Evolutionary conservation across 1,140 invertebrate species (phyloP).

Genomic region (Protaetia brevitarsis): DNA sequence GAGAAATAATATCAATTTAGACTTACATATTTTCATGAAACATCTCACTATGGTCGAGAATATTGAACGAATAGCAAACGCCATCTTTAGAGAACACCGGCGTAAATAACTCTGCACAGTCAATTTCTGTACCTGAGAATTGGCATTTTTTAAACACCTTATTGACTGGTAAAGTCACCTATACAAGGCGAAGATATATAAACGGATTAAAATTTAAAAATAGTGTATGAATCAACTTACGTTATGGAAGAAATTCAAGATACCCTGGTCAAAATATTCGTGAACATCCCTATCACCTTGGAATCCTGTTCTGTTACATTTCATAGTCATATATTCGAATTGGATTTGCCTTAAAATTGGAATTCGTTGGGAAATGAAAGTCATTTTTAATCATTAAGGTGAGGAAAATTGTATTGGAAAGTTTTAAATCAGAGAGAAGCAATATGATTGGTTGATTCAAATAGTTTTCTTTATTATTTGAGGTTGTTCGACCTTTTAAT

Average conservation of each 20-base stretch:
- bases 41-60: conserved; percentile 54
- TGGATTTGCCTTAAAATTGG: conserved; percentile 27
- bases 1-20: background rate
- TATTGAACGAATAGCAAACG: conserved; percentile 66
- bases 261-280: background rate
- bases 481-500: no score
- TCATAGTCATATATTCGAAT: background rate
- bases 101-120: conserved; percentile 55
- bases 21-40: conserved; percentile 51
- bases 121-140: background rate
- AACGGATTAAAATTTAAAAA: background rate
- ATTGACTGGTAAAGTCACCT: background rate
- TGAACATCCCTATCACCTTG: background rate
- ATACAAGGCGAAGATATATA: background rate
- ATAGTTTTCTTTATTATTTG: no score
- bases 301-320: background rate
- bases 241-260: background rate
- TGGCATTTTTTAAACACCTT: background rate
- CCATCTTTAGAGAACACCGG: conserved; percentile 66
- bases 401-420: no score
- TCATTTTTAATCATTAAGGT: no score
- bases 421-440: no score
- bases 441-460: no score
- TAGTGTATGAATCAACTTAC: background rate
- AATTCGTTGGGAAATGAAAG: conserved; percentile 36